Evolutionary conservation across 2,797 vertebrate species (phyloP), one percentile per base, ranked within the genome.

Genomic region (Coendou prehensilis): DNA sequence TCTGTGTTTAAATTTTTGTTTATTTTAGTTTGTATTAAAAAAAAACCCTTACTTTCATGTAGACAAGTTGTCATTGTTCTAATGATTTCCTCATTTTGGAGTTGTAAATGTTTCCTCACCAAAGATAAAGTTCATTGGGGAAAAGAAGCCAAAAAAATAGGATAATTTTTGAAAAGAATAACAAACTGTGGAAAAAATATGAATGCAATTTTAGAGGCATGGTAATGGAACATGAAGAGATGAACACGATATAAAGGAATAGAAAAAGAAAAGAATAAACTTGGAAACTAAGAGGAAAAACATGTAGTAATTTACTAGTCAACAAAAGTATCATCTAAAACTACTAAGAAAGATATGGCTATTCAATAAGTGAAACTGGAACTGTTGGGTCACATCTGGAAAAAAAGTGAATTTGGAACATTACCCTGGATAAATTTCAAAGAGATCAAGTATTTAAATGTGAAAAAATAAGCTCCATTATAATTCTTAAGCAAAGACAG

Each of bases 391-490:
- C 17, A 61, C 37, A 52, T 80, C 20, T 86, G 73, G 80, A 75
- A 41, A 59, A 64, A 75, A 64, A 41, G 54, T 17, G 61, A 26
- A 45, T 22, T 64, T 94, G 82, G 45, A 93, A 71, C 11, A 90
- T 80, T 8, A 26, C 57, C 45, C 47, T 71, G 63, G 20, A 57
- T 81, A n/a, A 18, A 96, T 73, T 95, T 89, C n/a, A 67, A 93
- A 73, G 82, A 30, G 33, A 54, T 56, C 52, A 41, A 94, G 92
- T 50, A 76, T 56, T 71, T 73, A 52, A 84, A 79, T 63, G 56
- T 89, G 63, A 95, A 92, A 79, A 87, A 64, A 85, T 45, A 54
- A 64, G 79, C 56, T 83, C 1, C 0, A 1, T n/a, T 89, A 23
- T 4, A 90, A 26, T n/a, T 87, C 47, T n/a, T n/a, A 67, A 96